A percentile compares a stretch with the other conserved stretches of the same genome.
Evolutionary conservation across 1,140 invertebrate genomes (phyloP).

Genomic region (Leptinotarsa texana): DNA sequence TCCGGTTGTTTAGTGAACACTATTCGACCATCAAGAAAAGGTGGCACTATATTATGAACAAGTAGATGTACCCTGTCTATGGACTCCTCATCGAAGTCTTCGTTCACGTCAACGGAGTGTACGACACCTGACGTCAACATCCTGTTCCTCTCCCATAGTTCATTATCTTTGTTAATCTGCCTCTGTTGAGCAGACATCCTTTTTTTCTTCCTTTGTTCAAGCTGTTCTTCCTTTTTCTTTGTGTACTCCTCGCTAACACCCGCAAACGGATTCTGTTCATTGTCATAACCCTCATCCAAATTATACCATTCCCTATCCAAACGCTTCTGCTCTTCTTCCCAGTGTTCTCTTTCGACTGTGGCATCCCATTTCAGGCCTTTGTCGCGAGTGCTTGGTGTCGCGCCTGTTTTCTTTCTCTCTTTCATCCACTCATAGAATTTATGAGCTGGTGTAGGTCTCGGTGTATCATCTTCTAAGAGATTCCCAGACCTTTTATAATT

Average conservation of each 20-base stretch:
- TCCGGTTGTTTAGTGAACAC: slow-evolving; percentile 99
- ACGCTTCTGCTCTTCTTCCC: slow-evolving; percentile 92
- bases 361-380: slow-evolving; percentile 60
- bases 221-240: slow-evolving; percentile 86
- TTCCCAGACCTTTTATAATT: slow-evolving; percentile 45
- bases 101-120: slow-evolving; percentile 84
- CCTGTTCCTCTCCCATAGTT: slow-evolving; percentile 97
- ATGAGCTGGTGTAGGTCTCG: slow-evolving; percentile 81
- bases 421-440: slow-evolving; percentile 81
- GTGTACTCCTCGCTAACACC: slow-evolving; percentile 89
- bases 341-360: slow-evolving; percentile 75
- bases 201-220: slow-evolving; percentile 88
- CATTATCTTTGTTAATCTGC: slow-evolving; percentile 96
- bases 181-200: slow-evolving; percentile 91
- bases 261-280: slow-evolving; percentile 90
- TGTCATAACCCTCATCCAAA: slow-evolving; percentile 92
- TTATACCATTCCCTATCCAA: slow-evolving; percentile 97
- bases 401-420: slow-evolving; percentile 66
- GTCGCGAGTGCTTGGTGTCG: slow-evolving; percentile 61
- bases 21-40: slow-evolving; percentile 97
- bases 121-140: slow-evolving; percentile 97
- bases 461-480: slow-evolving; percentile 69
- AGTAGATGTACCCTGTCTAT: slow-evolving; percentile 89
- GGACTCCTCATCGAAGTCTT: slow-evolving; percentile 94
- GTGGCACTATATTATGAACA: slow-evolving; percentile 98